phyloP scores from a whole-genome alignment of 1,140 invertebrate species.

The Hyposmocoma kahamanoa region DNA sequence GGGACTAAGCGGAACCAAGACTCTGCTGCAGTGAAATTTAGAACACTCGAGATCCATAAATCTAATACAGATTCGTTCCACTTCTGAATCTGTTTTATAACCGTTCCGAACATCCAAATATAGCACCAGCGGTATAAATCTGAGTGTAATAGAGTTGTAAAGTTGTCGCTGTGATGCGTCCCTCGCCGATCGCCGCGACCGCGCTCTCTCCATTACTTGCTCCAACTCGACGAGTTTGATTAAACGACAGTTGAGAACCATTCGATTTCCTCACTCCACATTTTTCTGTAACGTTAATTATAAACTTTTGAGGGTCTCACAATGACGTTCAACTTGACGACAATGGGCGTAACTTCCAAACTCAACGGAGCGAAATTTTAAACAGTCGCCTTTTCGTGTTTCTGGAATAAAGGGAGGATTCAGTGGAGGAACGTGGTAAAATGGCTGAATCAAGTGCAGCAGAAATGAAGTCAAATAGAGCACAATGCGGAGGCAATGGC shows the following conservation, averaged over 20 bases:
- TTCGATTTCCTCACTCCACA: constrained; percentile 31
- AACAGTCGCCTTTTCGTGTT: constrained; percentile 10
- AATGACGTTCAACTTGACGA: constrained; percentile 29
- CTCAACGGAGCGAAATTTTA: constrained; percentile 24
- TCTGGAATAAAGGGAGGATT: not conserved
- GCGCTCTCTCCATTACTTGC: constrained; percentile 9
- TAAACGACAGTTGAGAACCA: constrained; percentile 25
- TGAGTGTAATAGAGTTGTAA: constrained; percentile 9
- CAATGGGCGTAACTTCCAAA: constrained; percentile 40
- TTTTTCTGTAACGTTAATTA: constrained; percentile 54
- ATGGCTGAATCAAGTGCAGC: not conserved
- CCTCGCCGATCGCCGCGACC: not conserved
- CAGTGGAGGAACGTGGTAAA: not conserved
- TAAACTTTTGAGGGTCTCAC: constrained; percentile 38
- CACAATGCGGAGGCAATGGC: not conserved
- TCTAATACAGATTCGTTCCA: not conserved
- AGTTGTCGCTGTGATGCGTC: constrained; percentile 4
- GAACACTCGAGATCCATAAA: not conserved
- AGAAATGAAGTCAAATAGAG: not conserved
- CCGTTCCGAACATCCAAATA: not conserved
- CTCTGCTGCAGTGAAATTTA: not conserved
- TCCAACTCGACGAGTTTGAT: constrained; percentile 22
- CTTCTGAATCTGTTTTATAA: not conserved
- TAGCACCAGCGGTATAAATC: constrained; percentile 5
- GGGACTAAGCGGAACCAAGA: not conserved